Evolutionary conservation across 1,140 invertebrate genomes (phyloP).

Genomic region (Drosophila kohkoa): DNA sequence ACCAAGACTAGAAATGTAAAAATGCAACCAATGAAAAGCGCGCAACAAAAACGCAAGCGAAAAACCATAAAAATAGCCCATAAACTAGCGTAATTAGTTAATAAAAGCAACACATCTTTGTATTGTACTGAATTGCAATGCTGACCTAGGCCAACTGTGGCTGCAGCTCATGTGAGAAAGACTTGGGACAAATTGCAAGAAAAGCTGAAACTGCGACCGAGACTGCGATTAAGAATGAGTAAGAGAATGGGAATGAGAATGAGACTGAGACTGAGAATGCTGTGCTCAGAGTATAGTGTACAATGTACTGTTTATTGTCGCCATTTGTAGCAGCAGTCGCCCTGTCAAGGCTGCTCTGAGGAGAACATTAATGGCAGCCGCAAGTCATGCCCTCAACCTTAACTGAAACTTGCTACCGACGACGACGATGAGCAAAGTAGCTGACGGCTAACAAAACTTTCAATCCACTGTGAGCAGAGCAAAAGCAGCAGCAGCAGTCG

Average conservation of each 20-base stretch:
- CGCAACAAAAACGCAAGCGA: neutral
- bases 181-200: neutral
- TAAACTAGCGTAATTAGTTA: conserved; percentile 6
- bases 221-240: no score
- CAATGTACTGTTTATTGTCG: conserved; percentile 55
- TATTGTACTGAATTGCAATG: neutral
- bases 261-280: no score
- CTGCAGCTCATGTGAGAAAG: conserved; percentile 18
- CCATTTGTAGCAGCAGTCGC: conserved; percentile 48
- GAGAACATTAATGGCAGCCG: conserved; percentile 69
- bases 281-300: conserved; percentile 1
- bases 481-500: conserved; percentile 15
- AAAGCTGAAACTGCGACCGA: neutral
- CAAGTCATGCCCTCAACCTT: conserved; percentile 75
- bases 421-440: conserved; percentile 56
- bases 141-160: conserved; percentile 13
- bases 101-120: conserved; percentile 7
- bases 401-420: conserved; percentile 28
- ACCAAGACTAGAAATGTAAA: neutral
- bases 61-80: neutral
- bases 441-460: conserved; percentile 79
- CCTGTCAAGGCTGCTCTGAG: conserved; percentile 61
- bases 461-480: conserved; percentile 47
- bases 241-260: neutral
- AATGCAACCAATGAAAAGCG: neutral